Evolutionary conservation across 2,797 vertebrate species (phyloP).

Genomic region (Platyrinchus mystaceus): DNA sequence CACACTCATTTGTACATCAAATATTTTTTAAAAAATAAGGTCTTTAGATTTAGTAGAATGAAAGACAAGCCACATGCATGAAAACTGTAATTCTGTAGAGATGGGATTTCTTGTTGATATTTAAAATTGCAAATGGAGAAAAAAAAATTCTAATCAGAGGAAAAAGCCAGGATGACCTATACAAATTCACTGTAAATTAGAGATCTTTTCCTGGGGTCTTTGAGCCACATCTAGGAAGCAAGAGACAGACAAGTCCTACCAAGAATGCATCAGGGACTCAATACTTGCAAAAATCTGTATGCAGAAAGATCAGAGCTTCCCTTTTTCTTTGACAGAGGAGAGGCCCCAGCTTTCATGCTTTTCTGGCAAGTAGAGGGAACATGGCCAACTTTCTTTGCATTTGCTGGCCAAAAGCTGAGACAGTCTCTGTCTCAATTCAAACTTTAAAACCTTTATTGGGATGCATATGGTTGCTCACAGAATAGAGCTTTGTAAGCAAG

Average conservation of each 20-base stretch:
- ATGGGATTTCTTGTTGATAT: not conserved
- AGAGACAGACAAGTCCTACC: not conserved
- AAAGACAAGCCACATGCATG: not conserved
- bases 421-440: constrained; percentile 27
- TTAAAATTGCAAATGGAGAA: not conserved
- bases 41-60: not conserved
- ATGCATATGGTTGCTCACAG: not conserved
- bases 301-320: constrained; percentile 1
- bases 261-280: not conserved
- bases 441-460: constrained; percentile 37
- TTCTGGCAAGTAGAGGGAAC: constrained; percentile 47
- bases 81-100: not conserved
- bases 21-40: not conserved
- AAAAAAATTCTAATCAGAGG: not conserved
- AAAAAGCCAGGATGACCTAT: not conserved
- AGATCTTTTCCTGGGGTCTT: not conserved
- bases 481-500: not conserved
- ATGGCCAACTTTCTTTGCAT: constrained; percentile 38
- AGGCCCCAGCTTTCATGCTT: constrained; percentile 23
- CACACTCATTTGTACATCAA: not conserved
- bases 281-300: not conserved
- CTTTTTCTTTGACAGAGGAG: constrained; percentile 1
- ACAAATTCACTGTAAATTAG: not conserved
- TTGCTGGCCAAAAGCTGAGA: constrained; percentile 36
- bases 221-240: not conserved